Base-by-base conservation (phyloP, 1,140 invertebrate species). In the Lepidurus packardi region DNA sequence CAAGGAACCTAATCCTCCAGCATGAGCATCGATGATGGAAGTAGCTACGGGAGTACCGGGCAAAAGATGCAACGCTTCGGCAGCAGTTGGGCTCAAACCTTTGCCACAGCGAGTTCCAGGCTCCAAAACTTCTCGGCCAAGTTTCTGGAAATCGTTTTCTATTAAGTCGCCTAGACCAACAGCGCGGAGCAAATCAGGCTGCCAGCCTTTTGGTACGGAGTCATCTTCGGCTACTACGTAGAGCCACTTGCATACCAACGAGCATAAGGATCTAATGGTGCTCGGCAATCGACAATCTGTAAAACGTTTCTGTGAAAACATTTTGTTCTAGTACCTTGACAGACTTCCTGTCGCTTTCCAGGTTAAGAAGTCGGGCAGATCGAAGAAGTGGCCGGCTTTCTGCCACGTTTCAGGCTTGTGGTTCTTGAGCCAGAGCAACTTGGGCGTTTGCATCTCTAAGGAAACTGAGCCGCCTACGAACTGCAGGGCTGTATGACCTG, bases 11-110 rank as follows among this genome's bases (percentile, higher is more conserved):
- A 98, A 83, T 9, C 91, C 94, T 53, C 96, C 96, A 75, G 96
- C 94, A 88, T 98, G 95, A 10, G 96, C 96, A 87, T 99, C 97
- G 77, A 99, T 97, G 34, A 98, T 89, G 0, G 94, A 95, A 11
- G 92, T 90, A 24, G 91, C 94, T 11, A 98, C 94, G 25, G 93
- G 88, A 90, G 95, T 43, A 89, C 89, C 47, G 87, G 83, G 13
- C 84, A 79, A 24, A 21, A 98, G 85, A 21, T 92, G 92, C 74
- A 97, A 84, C 80, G 90, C 88, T 74, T 84, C 74, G 16, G 95
- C 94, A 77, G 90, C 89, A 80, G 86, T 82, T 53, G 82, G 34
- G 9, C 87, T 90, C 47, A 97, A 83, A 21, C 93, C 93, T 2
- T 84, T 81, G n/a, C 91, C 92, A 83, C 92, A 90, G 0, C 88